These are phyloP conservation scores for Pseudomugil tenellus DNA, from an alignment of 2,797 vertebrate species.

Conservation along the genomic window DNA sequence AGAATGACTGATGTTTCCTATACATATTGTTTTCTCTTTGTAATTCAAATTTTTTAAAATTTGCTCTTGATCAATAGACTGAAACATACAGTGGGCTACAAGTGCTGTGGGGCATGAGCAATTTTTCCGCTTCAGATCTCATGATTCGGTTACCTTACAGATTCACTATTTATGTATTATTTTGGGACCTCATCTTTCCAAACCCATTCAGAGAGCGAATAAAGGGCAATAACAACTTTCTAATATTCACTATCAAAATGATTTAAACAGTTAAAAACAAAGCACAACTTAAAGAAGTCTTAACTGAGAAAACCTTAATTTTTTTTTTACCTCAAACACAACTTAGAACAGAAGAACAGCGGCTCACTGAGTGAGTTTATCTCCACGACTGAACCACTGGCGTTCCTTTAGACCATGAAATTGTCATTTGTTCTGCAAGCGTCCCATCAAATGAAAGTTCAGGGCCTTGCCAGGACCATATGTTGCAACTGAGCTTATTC, in stretches of 20 bases:
- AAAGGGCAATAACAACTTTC: conserved; percentile 64
- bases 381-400: conserved; percentile 71
- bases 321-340: conserved; percentile 73
- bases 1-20: conserved; percentile 39
- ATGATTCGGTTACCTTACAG: conserved; percentile 21
- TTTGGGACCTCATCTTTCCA: conserved; percentile 27
- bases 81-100: conserved; percentile 23
- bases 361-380: conserved; percentile 77
- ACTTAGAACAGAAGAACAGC: conserved; percentile 76
- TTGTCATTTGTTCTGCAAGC: conserved; percentile 85
- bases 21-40: conserved; percentile 43
- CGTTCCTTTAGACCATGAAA: conserved; percentile 81
- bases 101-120: conserved; percentile 24
- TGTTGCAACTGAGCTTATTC: conserved; percentile 70
- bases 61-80: conserved; percentile 44
- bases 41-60: conserved; percentile 39
- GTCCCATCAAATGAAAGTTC: conserved; percentile 82
- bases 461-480: conserved; percentile 64
- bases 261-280: conserved; percentile 42
- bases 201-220: conserved; percentile 48
- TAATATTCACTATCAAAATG: conserved; percentile 59
- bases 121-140: conserved; percentile 29
- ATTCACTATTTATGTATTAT: conserved; percentile 24
- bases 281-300: conserved; percentile 49
- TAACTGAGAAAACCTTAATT: too few species aligned